Evolutionary conservation across 23 tunicate species (phyloP).

Genomic region (Halocynthia aurantium): DNA sequence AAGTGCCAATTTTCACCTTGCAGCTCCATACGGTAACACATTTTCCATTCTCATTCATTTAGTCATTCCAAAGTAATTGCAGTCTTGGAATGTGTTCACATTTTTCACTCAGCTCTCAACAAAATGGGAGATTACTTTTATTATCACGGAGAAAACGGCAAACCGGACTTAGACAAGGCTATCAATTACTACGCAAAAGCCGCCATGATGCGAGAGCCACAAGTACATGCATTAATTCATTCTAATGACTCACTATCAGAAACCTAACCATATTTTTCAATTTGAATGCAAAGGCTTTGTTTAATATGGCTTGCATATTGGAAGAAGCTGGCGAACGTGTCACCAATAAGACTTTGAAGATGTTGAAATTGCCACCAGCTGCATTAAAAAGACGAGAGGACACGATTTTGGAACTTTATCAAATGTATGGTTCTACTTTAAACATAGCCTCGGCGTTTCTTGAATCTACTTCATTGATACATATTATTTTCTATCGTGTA

Average conservation of each 20-base stretch:
- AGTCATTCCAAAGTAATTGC: neutral
- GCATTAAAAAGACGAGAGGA: conserved; percentile 42
- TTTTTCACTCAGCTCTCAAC: conserved; percentile 54
- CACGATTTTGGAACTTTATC: conserved; percentile 61
- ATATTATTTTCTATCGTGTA: neutral
- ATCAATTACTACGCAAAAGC: conserved; percentile 48
- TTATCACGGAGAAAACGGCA: conserved; percentile 60
- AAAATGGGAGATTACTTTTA: conserved; percentile 89
- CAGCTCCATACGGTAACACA: conserved; percentile 73
- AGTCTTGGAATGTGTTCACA: neutral
- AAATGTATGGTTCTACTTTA: conserved; percentile 17
- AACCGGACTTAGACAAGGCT: conserved; percentile 43
- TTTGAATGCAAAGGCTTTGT: conserved; percentile 49
- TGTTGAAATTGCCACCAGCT: conserved; percentile 27
- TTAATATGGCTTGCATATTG: conserved; percentile 70
- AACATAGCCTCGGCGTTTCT: neutral
- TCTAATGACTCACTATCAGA: neutral
- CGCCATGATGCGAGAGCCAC: conserved; percentile 26
- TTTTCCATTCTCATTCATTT: neutral
- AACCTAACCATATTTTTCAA: neutral
- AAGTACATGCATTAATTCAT: neutral
- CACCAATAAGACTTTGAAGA: conserved; percentile 18
- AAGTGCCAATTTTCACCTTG: conserved; percentile 32
- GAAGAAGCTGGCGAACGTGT: conserved; percentile 49
- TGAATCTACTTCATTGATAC: neutral